phyloP scores from a whole-genome alignment of 2,113 vertebrate genomes.

The Amphiprion ocellaris region DNA sequence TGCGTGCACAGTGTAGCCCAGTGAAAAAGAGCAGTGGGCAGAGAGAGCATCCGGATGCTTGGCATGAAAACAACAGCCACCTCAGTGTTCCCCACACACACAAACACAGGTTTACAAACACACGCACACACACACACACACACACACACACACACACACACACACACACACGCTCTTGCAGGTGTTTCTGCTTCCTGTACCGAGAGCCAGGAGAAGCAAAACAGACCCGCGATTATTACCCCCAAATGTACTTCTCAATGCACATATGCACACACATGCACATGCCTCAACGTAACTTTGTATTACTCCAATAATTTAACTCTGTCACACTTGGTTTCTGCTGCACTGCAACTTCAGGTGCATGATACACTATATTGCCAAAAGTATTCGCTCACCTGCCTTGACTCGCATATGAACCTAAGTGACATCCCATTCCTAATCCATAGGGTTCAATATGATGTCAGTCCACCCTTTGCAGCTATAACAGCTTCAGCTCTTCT shows the following conservation, averaged over 20 bases:
- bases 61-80: constrained; percentile 80
- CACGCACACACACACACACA: not conserved
- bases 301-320: constrained; percentile 15
- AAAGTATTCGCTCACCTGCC: no score
- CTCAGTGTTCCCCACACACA: constrained; percentile 70
- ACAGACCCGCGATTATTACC: constrained; percentile 73
- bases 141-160: constrained; percentile 30
- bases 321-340: constrained; percentile 13
- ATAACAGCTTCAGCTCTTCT: no score
- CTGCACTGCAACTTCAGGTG: not conserved
- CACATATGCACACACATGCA: constrained; percentile 22
- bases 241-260: constrained; percentile 50
- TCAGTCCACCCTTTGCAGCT: no score
- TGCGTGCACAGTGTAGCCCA: constrained; percentile 47
- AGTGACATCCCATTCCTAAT: no score
- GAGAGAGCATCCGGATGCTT: constrained; percentile 76
- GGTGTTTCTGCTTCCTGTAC: constrained; percentile 79
- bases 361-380: no score
- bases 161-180: constrained; percentile 59
- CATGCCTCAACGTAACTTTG: constrained; percentile 15
- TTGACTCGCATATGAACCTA: no score
- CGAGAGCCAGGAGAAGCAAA: constrained; percentile 67
- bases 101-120: constrained; percentile 10
- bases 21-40: constrained; percentile 75
- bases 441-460: no score